Evolutionary conservation across 2,888 invertebrate genomes (phyloP).

Genomic region (Cerastoderma edule): DNA sequence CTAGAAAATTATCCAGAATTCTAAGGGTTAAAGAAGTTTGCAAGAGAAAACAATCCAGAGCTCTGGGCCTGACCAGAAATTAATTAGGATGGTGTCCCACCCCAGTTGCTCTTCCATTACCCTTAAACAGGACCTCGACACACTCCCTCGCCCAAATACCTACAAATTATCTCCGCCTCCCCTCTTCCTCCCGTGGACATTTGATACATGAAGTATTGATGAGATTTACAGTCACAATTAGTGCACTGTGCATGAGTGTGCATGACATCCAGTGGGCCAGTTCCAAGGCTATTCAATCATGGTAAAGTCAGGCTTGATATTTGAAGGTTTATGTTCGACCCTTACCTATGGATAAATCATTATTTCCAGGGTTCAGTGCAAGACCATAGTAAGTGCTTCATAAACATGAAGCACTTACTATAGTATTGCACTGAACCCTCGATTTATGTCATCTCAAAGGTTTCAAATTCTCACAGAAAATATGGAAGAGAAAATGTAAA

Average conservation of each 20-base stretch:
- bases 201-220: constrained; percentile 17
- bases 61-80: constrained; percentile 37
- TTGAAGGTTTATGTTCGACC: no score
- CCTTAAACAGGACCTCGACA: constrained; percentile 52
- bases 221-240: background rate
- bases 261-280: background rate
- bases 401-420: no score
- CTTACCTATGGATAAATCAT: no score
- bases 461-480: no score
- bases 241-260: constrained; percentile 8
- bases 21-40: no score
- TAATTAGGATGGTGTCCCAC: constrained; percentile 42
- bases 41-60: no score
- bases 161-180: constrained; percentile 10
- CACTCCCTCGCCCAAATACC: constrained; percentile 28
- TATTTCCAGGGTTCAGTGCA: no score
- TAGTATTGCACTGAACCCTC: no score
- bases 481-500: no score
- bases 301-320: background rate
- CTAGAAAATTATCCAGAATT: no score
- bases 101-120: constrained; percentile 20
- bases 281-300: background rate
- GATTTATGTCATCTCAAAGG: no score
- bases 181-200: constrained; percentile 1
- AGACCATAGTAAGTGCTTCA: no score